Conservation (phyloP, 2,113 vertebrate genomes). For the Taxidea taxus region DNA sequence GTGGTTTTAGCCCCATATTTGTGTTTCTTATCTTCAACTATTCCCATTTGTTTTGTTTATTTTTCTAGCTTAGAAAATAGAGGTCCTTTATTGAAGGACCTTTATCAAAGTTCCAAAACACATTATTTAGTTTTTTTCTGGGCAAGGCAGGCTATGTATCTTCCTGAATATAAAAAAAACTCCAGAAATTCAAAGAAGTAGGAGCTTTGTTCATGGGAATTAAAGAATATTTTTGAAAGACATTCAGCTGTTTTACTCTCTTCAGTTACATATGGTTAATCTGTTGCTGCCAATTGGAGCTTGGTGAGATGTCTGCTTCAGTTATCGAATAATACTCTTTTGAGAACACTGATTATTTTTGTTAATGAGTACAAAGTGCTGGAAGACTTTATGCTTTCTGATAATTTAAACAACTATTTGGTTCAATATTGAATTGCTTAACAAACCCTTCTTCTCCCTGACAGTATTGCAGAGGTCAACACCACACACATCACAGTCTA, state of each 20-base stretch:
- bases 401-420: background rate
- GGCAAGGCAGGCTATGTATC: background rate
- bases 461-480: background rate
- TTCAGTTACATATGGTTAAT: background rate
- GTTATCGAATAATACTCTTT: background rate
- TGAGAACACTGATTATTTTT: background rate
- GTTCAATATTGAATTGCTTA: background rate
- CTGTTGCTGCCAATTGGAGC: background rate
- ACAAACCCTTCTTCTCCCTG: background rate
- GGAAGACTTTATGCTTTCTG: background rate
- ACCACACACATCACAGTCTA: background rate
- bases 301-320: background rate
- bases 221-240: background rate
- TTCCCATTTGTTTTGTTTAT: background rate
- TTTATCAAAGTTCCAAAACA: background rate
- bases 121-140: background rate
- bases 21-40: background rate
- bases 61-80: slow-evolving; percentile 32
- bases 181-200: background rate
- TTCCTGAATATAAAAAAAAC: background rate
- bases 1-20: background rate
- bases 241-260: background rate
- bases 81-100: background rate
- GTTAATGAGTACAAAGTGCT: background rate
- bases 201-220: background rate